These are phyloP conservation scores for Cololabis saira DNA, from an alignment of 2,113 vertebrate species.

Conservation along the genomic window DNA sequence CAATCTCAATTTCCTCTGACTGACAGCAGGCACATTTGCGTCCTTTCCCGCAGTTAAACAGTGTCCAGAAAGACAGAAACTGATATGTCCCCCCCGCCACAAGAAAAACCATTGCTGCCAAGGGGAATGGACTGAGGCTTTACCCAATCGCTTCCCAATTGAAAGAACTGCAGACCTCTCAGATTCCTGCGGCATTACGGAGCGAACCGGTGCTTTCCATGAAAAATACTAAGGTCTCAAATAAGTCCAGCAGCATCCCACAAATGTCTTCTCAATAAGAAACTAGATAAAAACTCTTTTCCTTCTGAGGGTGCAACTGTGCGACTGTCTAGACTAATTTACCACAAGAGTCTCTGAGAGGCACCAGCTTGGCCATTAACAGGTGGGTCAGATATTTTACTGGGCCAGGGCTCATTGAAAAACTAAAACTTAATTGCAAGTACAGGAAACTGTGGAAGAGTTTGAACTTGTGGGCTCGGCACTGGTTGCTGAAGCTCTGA, in stretches of 20 bases:
- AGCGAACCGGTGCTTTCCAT: conserved; percentile 30
- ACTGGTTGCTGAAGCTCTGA: conserved; percentile 33
- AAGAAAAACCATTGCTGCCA: conserved; percentile 36
- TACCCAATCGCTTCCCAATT: conserved; percentile 52
- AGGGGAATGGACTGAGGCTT: conserved; percentile 31
- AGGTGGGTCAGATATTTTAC: conserved; percentile 77
- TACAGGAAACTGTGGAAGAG: conserved; percentile 45
- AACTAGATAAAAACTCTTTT: conserved; percentile 57
- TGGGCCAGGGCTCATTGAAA: conserved; percentile 52
- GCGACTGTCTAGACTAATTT: conserved; percentile 65
- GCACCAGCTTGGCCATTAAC: conserved; percentile 59
- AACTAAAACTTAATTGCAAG: conserved; percentile 58
- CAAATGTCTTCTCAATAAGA: conserved; percentile 40
- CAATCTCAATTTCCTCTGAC: conserved; percentile 59
- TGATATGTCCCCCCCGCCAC: conserved; percentile 46
- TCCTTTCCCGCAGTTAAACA: conserved; percentile 45
- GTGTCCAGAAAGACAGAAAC: conserved; percentile 59
- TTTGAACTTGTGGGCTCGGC: conserved; percentile 44
- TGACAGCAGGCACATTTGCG: conserved; percentile 54
- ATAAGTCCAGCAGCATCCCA: conserved; percentile 28
- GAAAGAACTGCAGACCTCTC: conserved; percentile 42
- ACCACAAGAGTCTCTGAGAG: conserved; percentile 42
- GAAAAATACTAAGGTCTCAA: conserved; percentile 48
- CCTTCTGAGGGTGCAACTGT: conserved; percentile 53
- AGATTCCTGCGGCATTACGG: conserved; percentile 52